Percentiles rank a stretch among this genome's conserved stretches.
phyloP scores from a whole-genome alignment of 2,888 invertebrate genomes.

The Xylota segnis region DNA sequence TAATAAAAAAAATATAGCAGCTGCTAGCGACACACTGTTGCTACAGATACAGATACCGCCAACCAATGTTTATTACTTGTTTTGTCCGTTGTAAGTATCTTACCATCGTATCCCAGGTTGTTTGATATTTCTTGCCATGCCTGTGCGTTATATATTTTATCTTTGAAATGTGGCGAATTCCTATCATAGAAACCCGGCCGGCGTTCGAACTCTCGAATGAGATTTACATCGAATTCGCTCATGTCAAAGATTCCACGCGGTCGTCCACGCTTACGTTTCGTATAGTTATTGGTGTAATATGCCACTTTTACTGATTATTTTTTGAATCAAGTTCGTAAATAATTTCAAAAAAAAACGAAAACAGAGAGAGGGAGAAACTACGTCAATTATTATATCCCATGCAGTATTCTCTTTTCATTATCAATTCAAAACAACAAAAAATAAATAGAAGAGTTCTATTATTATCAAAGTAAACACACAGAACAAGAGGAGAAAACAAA shows the following conservation, averaged over 20 bases:
- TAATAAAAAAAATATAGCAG: constrained; percentile 23
- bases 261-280: constrained; percentile 79
- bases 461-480: constrained; percentile 21
- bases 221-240: constrained; percentile 83
- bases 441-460: constrained; percentile 1
- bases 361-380: constrained; percentile 18
- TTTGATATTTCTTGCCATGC: constrained; percentile 83
- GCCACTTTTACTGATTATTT: constrained; percentile 77
- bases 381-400: constrained; percentile 39
- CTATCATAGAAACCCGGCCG: constrained; percentile 84
- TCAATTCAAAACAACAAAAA: constrained; percentile 31
- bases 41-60: constrained; percentile 31
- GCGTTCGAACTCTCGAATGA: constrained; percentile 82
- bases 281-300: constrained; percentile 70
- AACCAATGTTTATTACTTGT: constrained; percentile 4
- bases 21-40: not conserved
- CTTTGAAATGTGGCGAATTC: constrained; percentile 82
- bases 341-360: not conserved
- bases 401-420: constrained; percentile 24
- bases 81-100: constrained; percentile 67
- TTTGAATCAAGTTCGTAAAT: constrained; percentile 24
- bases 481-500: not conserved
- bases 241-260: constrained; percentile 81
- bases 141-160: constrained; percentile 82
- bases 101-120: constrained; percentile 83